Evolutionary conservation across 1,140 invertebrate species (phyloP).

Genomic region (Atta colombica): DNA sequence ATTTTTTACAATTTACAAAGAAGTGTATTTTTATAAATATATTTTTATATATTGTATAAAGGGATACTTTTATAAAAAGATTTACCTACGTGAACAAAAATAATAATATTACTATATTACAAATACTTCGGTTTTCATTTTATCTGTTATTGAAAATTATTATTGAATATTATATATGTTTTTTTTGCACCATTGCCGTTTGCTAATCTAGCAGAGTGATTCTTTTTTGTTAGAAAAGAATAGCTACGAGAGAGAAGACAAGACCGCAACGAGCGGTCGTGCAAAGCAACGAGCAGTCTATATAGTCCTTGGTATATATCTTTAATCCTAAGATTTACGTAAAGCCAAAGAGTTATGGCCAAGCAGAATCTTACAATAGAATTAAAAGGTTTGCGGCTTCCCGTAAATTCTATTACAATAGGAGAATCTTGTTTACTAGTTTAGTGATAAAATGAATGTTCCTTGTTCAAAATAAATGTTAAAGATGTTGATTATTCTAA

Average conservation of each 20-base stretch:
- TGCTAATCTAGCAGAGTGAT: constrained; percentile 48
- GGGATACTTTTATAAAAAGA: not conserved
- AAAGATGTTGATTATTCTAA: not conserved
- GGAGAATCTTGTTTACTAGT: constrained; percentile 28
- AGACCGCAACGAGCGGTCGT: constrained; percentile 47
- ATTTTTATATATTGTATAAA: not conserved
- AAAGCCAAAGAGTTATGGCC: constrained; percentile 54
- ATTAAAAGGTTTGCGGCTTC: constrained; percentile 49
- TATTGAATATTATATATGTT: constrained; percentile 18
- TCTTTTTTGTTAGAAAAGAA: constrained; percentile 42
- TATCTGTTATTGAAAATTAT: not conserved
- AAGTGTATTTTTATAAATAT: not conserved
- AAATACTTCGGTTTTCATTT: not conserved
- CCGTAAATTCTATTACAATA: constrained; percentile 43
- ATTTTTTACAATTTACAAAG: not conserved
- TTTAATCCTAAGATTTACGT: constrained; percentile 67
- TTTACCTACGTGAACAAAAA: not conserved
- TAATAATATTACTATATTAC: not conserved
- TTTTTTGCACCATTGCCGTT: not conserved
- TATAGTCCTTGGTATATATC: constrained; percentile 33
- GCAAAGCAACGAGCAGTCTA: constrained; percentile 34
- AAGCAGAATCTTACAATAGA: constrained; percentile 44
- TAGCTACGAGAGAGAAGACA: constrained; percentile 38
- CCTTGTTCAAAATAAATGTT: not conserved
- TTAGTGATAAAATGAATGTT: constrained; percentile 32